phyloP scores from a whole-genome alignment of 2,113 vertebrate species.

The Neodontobutis hainanensis region DNA sequence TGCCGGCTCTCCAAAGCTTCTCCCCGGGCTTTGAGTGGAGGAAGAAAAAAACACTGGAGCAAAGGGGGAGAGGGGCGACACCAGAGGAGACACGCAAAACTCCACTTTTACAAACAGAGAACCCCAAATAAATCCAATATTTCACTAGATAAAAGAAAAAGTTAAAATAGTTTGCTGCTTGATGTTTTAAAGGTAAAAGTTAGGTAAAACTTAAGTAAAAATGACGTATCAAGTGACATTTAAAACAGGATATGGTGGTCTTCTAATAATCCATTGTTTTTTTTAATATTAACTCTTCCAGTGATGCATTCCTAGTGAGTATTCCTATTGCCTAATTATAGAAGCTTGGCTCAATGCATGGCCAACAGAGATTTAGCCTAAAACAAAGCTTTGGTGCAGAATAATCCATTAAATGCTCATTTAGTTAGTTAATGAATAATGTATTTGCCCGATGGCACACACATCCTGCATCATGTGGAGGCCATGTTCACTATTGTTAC shows the following conservation, averaged over 20 bases:
- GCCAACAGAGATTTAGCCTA: constrained; percentile 39
- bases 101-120: constrained; percentile 56
- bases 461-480: constrained; percentile 23
- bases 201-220: too few species aligned
- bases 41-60: constrained; percentile 25
- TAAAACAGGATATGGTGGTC: too few species aligned
- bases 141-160: background rate
- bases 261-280: background rate
- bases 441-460: constrained; percentile 59
- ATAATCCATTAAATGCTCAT: constrained; percentile 72
- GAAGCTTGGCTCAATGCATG: constrained; percentile 40
- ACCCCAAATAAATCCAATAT: background rate
- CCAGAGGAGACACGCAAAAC: constrained; percentile 67
- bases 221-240: too few species aligned
- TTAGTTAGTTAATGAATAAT: constrained; percentile 66
- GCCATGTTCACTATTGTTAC: background rate
- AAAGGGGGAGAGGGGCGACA: constrained; percentile 66
- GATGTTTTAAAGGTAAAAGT: too few species aligned
- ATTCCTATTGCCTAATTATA: constrained; percentile 15
- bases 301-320: constrained; percentile 2
- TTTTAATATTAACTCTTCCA: constrained; percentile 1
- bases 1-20: constrained; percentile 53
- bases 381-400: constrained; percentile 57
- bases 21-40: constrained; percentile 22
- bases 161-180: background rate